phyloP scores from a whole-genome alignment of 2,797 vertebrate species.

The Zalophus californianus region DNA sequence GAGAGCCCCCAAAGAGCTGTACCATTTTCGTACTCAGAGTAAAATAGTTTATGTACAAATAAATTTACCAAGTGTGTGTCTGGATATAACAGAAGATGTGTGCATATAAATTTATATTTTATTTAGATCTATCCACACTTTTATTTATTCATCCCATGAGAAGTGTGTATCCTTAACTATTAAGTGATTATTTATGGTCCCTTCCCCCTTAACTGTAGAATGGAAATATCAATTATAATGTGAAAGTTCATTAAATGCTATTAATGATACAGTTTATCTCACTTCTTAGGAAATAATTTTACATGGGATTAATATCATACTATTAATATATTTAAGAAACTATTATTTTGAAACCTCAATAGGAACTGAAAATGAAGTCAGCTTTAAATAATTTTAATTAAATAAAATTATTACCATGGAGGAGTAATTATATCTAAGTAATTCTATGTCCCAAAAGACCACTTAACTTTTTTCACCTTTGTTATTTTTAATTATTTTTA shows the following conservation, averaged over 20 bases:
- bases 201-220: slow-evolving; percentile 13
- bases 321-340: slow-evolving; percentile 58
- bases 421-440: slow-evolving; percentile 45
- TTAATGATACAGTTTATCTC: slow-evolving; percentile 56
- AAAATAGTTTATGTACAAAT: slow-evolving; percentile 25
- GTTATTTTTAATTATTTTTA: slow-evolving; percentile 59
- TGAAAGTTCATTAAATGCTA: slow-evolving; percentile 67
- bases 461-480: slow-evolving; percentile 24
- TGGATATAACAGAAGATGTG: not conserved
- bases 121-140: not conserved
- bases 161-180: slow-evolving; percentile 1
- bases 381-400: slow-evolving; percentile 72
- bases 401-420: slow-evolving; percentile 60
- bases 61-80: not conserved
- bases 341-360: slow-evolving; percentile 61
- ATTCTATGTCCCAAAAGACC: not conserved
- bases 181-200: slow-evolving; percentile 33
- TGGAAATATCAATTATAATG: slow-evolving; percentile 55
- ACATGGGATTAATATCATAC: not conserved
- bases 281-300: slow-evolving; percentile 64
- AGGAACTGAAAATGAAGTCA: slow-evolving; percentile 62
- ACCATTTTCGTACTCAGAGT: not conserved
- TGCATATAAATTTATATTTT: not conserved
- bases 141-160: not conserved
- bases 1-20: not conserved